A percentile compares a stretch with the other conserved stretches of the same genome.
Conservation (phyloP, 2,888 invertebrate species). For the Dioctria rufipes region DNA sequence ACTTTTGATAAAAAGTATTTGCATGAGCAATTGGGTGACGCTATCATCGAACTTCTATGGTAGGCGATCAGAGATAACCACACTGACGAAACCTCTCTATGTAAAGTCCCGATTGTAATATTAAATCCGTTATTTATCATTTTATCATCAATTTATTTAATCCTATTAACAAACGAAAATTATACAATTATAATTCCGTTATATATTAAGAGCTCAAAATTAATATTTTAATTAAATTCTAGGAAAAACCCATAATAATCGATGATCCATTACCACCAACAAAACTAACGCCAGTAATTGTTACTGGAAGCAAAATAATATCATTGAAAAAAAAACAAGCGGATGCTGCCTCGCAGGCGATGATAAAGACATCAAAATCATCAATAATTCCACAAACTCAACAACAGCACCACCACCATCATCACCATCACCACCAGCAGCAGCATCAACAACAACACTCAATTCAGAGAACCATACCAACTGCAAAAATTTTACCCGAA, state of each 20-base stretch:
- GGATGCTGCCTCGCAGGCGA: constrained; percentile 33
- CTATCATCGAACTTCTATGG: too few relatives aligned
- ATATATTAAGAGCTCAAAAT: too few relatives aligned
- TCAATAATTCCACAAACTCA: not conserved
- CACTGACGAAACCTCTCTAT: too few relatives aligned
- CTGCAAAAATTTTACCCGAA: constrained; percentile 70
- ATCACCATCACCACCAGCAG: too few relatives aligned
- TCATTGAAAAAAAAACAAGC: constrained; percentile 66
- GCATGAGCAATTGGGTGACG: too few relatives aligned
- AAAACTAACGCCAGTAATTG: constrained; percentile 65
- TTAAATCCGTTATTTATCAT: too few relatives aligned
- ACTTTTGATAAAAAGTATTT: too few relatives aligned
- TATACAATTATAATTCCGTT: too few relatives aligned
- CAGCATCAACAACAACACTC: constrained; percentile 60
- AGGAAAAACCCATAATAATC: constrained; percentile 12
- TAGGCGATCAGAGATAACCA: too few relatives aligned
- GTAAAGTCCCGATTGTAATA: too few relatives aligned
- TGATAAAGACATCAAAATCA: constrained; percentile 4
- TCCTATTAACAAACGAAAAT: too few relatives aligned
- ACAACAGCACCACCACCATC: not conserved
- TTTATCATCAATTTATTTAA: too few relatives aligned
- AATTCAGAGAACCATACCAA: constrained; percentile 65
- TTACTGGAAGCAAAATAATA: constrained; percentile 69
- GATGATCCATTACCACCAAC: constrained; percentile 57
- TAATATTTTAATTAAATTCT: not conserved